Evolutionary conservation across 1,140 invertebrate genomes (phyloP), one percentile per base, ranked within the genome.

Genomic region (Argopecten irradians): DNA sequence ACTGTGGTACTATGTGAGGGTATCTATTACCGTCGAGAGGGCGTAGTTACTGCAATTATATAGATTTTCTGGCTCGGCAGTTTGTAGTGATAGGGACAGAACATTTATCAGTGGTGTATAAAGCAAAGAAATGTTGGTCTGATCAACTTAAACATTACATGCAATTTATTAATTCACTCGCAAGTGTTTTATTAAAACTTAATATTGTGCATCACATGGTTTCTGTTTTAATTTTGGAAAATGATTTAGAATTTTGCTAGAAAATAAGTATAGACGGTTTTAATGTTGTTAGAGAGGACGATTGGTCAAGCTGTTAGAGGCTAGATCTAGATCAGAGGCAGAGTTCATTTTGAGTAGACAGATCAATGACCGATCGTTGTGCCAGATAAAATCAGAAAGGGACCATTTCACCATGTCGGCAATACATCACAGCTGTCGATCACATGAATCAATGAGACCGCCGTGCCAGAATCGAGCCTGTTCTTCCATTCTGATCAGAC

Each of bases 351-450:
- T 71, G n/a, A 71, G 55, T n/a, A 71, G 55, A 71, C n/a, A 71
- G 55, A 71, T 71, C 55, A 71, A 71, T 1, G 22, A 28, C 22
- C 55, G 28, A 71, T 71, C 55, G 28, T 28, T 28, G 55, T 28
- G 22, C 22, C 55, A 71, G 55, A 71, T 71, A 71, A 28, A 8
- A 71, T 71, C 55, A 0, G 55, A 71, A 71, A 71, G 11, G 55
- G n/a, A 28, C 55, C 22, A 71, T 71, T 71, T 71, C 16, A 5
- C 55, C 55, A 71, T 71, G 55, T 71, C 55, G 22, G 55, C 55
- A 71, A 71, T 71, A 71, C n/a, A n/a, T 71, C n/a, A 71, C 55
- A n/a, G 55, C 55, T 71, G 55, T 71, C 55, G n/a, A 71, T 71
- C 55, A 71, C n/a, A 8, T 19, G 28, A 28, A 71, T 71, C n/a